phyloP scores from a whole-genome alignment of 1,140 invertebrate genomes.

The Drosophila yakuba region DNA sequence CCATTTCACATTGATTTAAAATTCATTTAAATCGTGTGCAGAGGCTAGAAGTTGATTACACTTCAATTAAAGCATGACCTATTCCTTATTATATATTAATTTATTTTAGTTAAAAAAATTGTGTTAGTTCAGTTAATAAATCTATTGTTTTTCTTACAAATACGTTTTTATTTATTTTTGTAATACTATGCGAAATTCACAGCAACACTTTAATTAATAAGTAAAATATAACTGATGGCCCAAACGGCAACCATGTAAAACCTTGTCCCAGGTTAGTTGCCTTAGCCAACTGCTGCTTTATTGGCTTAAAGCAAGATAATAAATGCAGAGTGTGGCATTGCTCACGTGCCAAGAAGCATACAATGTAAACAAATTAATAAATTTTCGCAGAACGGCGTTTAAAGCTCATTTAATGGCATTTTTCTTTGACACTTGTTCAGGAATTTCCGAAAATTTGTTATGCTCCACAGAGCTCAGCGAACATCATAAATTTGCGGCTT shows the following conservation, averaged over 20 bases:
- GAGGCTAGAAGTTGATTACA: background rate
- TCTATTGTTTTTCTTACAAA: background rate
- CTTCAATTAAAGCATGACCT: slow-evolving; percentile 23
- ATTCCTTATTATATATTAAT: slow-evolving; percentile 1
- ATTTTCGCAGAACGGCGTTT: slow-evolving; percentile 28
- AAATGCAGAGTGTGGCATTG: slow-evolving; percentile 21
- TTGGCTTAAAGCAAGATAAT: slow-evolving; percentile 1
- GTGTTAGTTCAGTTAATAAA: background rate
- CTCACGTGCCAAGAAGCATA: slow-evolving; percentile 50
- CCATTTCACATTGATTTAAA: slow-evolving; percentile 11
- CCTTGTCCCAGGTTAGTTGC: slow-evolving; percentile 59
- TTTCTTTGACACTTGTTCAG: slow-evolving; percentile 36
- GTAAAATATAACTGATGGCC: slow-evolving; percentile 5
- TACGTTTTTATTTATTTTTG: background rate
- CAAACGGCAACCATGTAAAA: slow-evolving; percentile 13
- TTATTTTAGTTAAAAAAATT: background rate
- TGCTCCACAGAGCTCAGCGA: slow-evolving; percentile 32
- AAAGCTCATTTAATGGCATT: slow-evolving; percentile 44
- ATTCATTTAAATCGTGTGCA: slow-evolving; percentile 28
- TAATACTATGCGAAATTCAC: slow-evolving; percentile 10
- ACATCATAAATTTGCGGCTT: slow-evolving; percentile 53
- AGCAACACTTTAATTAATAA: slow-evolving; percentile 4
- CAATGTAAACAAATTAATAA: slow-evolving; percentile 54
- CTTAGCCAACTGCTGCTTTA: slow-evolving; percentile 28
- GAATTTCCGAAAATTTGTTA: slow-evolving; percentile 39